Base-by-base conservation (phyloP, 2,888 invertebrate species). In the Eutolmus rufibarbis region DNA sequence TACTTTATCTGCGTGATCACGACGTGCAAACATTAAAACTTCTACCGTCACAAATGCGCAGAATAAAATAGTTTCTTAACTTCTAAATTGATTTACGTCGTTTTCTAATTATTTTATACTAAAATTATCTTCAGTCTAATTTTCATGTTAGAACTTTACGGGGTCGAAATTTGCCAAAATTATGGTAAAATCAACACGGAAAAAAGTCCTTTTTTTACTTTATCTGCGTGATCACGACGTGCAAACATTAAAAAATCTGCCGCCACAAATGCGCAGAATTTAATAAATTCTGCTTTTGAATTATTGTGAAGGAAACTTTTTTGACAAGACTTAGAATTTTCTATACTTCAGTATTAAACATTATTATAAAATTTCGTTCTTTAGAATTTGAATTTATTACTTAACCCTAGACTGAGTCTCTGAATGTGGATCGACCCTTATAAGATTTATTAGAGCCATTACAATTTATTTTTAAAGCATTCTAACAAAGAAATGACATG, bases 1-100 rank as follows among this genome's bases (percentile, higher is more conserved):
- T 82, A 19, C 5, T 82, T 19, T 82, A 82, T 82, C 82, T 82
- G 82, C 82, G 82, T 57, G 82, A 82, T 82, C 82, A 82, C 31
- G 82, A 57, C 37, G 23, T 7, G 37, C 37, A 57, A 66, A 82
- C 16, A 82, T 57, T 37, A 37, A 76, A 57, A 57, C 56, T n/a
- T 82, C 19, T 57, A 23, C 37, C n/a, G 12, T 12, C 82, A 57
- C 82, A 82, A 82, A 82, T 82, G 82, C 82, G 82, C 82, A 82
- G 82, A 82, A 82, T 31, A 12, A n/a, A 66, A 51, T 51, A 2
- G 8, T 51, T 0, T 9, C 9, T 40, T 40, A 43, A 43, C 14
- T 12, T 4, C 16, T 46, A 16, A 46, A 16, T 16, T 46, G 0
- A 43, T 43, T 43, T 12, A 43, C 43, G 2, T 43, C 12, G 12